These are phyloP conservation scores for Magallana ariakensis DNA, from an alignment of 1,140 invertebrate genomes.

Conservation along the genomic window DNA sequence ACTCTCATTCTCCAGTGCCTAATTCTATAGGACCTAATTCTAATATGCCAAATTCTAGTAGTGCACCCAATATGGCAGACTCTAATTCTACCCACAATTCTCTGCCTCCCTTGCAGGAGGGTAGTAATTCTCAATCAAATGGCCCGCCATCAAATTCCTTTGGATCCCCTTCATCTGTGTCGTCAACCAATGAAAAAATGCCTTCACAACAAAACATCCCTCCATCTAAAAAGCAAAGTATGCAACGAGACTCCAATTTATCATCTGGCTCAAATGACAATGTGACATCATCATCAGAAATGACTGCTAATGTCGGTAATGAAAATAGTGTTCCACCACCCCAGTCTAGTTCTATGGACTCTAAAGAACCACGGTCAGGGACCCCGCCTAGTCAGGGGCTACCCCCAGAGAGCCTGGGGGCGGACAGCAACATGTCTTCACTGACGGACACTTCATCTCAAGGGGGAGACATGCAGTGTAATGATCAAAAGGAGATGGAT, in stretches of 20 bases:
- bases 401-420: constrained; percentile 28
- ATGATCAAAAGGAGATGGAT: constrained; percentile 12
- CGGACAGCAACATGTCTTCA: constrained; percentile 39
- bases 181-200: constrained; percentile 59
- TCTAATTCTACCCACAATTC: constrained; percentile 3
- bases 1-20: constrained; percentile 69
- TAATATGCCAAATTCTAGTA: constrained; percentile 57
- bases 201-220: constrained; percentile 55
- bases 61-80: constrained; percentile 48
- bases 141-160: constrained; percentile 36
- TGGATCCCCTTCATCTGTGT: constrained; percentile 47
- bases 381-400: neutral
- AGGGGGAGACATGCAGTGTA: neutral
- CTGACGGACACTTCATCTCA: constrained; percentile 34
- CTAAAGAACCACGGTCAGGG: constrained; percentile 20
- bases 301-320: constrained; percentile 43
- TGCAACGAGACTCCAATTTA: constrained; percentile 56
- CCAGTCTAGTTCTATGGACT: constrained; percentile 41
- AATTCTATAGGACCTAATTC: constrained; percentile 58
- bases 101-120: neutral
- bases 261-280: constrained; percentile 56
- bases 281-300: constrained; percentile 50
- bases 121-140: constrained; percentile 47
- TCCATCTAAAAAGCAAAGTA: constrained; percentile 55
- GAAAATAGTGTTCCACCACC: constrained; percentile 36